These are phyloP conservation scores for Copidosoma aretas DNA, from an alignment of 2,888 invertebrate genomes.

Conservation along the genomic window DNA sequence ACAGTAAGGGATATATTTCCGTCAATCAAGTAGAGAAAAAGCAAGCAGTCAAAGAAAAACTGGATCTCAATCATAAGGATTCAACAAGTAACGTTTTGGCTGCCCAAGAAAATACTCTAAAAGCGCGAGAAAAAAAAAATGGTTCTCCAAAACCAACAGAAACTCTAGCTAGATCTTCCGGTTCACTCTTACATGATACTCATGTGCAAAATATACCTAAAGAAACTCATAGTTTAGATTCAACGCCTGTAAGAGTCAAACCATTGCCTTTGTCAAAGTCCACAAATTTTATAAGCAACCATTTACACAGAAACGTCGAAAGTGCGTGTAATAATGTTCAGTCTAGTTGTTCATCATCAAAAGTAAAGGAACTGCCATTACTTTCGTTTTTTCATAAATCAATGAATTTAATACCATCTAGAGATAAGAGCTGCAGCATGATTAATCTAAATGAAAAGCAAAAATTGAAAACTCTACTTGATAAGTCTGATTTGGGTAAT, in stretches of 20 bases:
- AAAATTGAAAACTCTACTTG: conserved; percentile 47
- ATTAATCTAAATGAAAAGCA: conserved; percentile 53
- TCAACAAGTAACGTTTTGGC: conserved; percentile 16
- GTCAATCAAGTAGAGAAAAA: neutral
- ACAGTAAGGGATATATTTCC: conserved; percentile 8
- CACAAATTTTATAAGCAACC: conserved; percentile 32
- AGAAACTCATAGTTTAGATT: conserved; percentile 46
- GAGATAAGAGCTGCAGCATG: conserved; percentile 56
- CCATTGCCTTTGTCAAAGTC: conserved; percentile 36
- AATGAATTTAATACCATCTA: conserved; percentile 41
- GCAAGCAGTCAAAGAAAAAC: conserved; percentile 11
- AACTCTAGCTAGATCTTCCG: conserved; percentile 21
- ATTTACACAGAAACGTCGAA: conserved; percentile 20
- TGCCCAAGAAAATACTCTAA: conserved; percentile 6
- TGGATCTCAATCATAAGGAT: conserved; percentile 22
- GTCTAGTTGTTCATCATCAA: conserved; percentile 42
- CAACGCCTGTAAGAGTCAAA: conserved; percentile 47
- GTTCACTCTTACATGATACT: conserved; percentile 22
- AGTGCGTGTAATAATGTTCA: conserved; percentile 20
- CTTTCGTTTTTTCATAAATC: conserved; percentile 52
- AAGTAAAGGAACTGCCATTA: conserved; percentile 54
- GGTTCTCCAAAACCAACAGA: conserved; percentile 17
- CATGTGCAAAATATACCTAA: conserved; percentile 40
- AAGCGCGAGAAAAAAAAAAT: conserved; percentile 19
- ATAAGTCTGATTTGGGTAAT: conserved; percentile 48